phyloP scores from a whole-genome alignment of 2,888 invertebrate genomes.

The Tiliacea citrago region DNA sequence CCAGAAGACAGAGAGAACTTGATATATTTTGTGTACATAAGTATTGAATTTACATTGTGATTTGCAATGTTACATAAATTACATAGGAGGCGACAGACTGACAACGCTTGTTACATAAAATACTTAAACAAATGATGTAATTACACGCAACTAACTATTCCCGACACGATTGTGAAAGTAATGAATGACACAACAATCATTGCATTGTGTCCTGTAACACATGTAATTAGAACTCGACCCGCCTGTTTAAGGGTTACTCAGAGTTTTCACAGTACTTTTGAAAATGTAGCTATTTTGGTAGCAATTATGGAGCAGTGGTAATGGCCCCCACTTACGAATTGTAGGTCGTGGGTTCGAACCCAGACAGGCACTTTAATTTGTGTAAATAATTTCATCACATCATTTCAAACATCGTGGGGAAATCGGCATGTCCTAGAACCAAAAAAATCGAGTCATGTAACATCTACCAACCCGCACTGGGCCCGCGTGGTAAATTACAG shows the following conservation, averaged over 20 bases:
- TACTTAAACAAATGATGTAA: conserved; percentile 25
- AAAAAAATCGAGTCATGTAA: too few relatives aligned
- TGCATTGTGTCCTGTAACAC: conserved; percentile 32
- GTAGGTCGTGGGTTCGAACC: too few relatives aligned
- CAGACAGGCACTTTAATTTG: too few relatives aligned
- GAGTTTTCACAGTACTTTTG: not conserved
- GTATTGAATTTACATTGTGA: not conserved
- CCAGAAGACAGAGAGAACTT: too few relatives aligned
- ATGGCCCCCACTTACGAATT: too few relatives aligned
- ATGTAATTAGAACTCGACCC: conserved; percentile 10
- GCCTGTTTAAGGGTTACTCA: not conserved
- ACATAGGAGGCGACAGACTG: conserved; percentile 25
- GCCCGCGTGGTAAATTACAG: too few relatives aligned
- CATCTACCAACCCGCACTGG: too few relatives aligned
- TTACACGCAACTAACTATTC: conserved; percentile 39
- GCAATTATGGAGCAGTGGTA: not conserved
- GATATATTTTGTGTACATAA: too few relatives aligned
- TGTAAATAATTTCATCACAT: too few relatives aligned
- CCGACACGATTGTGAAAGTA: conserved; percentile 53
- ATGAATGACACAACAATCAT: conserved; percentile 21
- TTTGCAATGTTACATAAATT: conserved; percentile 14
- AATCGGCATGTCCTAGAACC: too few relatives aligned
- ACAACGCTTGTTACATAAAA: conserved; percentile 34
- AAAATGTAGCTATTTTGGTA: not conserved
- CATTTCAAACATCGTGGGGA: too few relatives aligned